Base-by-base conservation (phyloP, 2,113 vertebrate species). In the Pomatorhinus ruficollis region DNA sequence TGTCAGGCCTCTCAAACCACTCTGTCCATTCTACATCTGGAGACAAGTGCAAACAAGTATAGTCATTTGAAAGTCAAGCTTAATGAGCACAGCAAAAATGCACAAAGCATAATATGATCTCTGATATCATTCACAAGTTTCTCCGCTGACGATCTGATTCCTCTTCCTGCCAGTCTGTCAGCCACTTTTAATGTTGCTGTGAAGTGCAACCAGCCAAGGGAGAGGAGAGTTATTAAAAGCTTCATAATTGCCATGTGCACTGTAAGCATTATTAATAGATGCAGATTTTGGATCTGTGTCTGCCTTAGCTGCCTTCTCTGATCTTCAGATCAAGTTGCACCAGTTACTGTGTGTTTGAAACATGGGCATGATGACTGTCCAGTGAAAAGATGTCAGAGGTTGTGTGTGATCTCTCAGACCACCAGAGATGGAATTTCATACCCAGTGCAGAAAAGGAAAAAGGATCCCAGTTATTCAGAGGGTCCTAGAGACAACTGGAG, bases 1-100 rank as follows among this genome's bases (percentile, higher is more conserved):
- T 98, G 91, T 98, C 97, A 70, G 99, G 98, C 31, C 98, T 99
- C 95, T 99, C 93, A 70, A 99, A 99, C 99, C 99, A 99, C 23
- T 99, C 98, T 0, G 99, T 99, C 99, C 99, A 99, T 93, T 99
- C 98, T n/a, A 98, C 98, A 94, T 99, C 99, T 99, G 97, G 25
- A 90, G 28, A 87, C 88, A 94, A 91, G 93, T 53, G 66, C 70
- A 94, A 74, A 74, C 44, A 72, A 63, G 65, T 77, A 39, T 23
- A 83, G 72, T 56, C 9, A 50, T 27, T 95, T 50, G 40, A 89
- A 78, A 86, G 63, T 42, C 79, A 77, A 25, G 17, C 44, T 74
- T 92, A 89, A 90, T 59, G 56, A 47, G 42, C 1, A 11, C 23
- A 50, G 66, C 64, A 89, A 53, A 82, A 71, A 37, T 31, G 30